These are phyloP conservation scores for Labeo calbasu DNA, from an alignment of 2,797 vertebrate species.

Conservation along the genomic window DNA sequence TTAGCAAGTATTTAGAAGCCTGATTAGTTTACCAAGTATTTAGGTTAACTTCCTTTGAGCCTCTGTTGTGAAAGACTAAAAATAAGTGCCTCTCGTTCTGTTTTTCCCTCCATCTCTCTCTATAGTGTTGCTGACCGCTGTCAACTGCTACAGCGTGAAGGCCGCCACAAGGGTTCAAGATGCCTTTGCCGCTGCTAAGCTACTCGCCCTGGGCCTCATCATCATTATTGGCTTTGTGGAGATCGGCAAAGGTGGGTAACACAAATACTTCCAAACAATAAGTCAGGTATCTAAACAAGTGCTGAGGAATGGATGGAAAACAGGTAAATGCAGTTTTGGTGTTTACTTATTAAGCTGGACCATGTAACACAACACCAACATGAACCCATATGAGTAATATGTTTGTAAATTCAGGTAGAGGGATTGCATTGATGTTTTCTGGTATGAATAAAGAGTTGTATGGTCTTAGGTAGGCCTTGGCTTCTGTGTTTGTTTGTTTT, in stretches of 20 bases:
- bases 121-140: conserved; percentile 88
- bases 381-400: not conserved
- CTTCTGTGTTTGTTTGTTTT: not conserved
- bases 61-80: conserved; percentile 42
- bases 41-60: conserved; percentile 30
- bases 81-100: conserved; percentile 34
- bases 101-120: conserved; percentile 22
- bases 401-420: not conserved
- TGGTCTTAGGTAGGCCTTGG: not conserved
- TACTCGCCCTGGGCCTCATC: conserved; percentile 89
- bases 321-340: not conserved
- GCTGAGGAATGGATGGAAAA: not conserved
- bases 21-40: conserved; percentile 45
- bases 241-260: conserved; percentile 79
- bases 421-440: not conserved
- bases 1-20: conserved; percentile 37
- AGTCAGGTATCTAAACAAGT: not conserved
- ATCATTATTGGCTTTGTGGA: conserved; percentile 93
- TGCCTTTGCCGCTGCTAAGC: conserved; percentile 91
- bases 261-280: conserved; percentile 1
- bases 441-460: not conserved
- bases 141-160: conserved; percentile 98
- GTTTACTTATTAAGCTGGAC: too few relatives aligned
- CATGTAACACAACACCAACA: not conserved
- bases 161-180: conserved; percentile 96